phyloP scores from a whole-genome alignment of 2,888 invertebrate species.

The Crioceris asparagi region DNA sequence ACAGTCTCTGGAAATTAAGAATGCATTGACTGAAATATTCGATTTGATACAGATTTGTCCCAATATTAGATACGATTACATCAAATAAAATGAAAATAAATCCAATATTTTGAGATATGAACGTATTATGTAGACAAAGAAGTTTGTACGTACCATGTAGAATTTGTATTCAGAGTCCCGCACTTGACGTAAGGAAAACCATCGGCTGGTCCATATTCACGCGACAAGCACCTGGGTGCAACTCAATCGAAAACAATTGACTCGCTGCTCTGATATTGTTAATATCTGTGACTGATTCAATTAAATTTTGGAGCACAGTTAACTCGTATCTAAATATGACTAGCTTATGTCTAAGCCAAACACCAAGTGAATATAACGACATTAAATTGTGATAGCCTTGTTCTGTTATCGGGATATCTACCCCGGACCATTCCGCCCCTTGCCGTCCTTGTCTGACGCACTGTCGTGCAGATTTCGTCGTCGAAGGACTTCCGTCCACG shows the following conservation, averaged over 20 bases:
- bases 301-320: constrained; percentile 39
- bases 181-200: no score
- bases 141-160: no score
- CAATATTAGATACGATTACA: no score
- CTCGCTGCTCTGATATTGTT: constrained; percentile 39
- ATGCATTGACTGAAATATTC: no score
- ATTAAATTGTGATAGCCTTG: constrained; percentile 42
- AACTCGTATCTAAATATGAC: constrained; percentile 39
- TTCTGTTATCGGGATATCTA: constrained; percentile 35
- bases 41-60: no score
- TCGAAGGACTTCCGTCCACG: constrained; percentile 30
- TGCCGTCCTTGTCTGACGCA: constrained; percentile 13
- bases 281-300: constrained; percentile 42
- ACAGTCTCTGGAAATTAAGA: no score
- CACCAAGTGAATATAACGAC: constrained; percentile 42
- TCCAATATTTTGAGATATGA: no score
- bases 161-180: no score
- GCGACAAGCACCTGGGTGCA: constrained; percentile 22
- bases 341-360: constrained; percentile 41
- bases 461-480: constrained; percentile 34
- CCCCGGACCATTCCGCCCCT: constrained; percentile 10
- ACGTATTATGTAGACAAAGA: no score
- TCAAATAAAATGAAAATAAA: no score
- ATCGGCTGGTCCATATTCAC: constrained; percentile 13
- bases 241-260: constrained; percentile 35